These are phyloP conservation scores for Drosophila bipectinata DNA, from an alignment of 1,140 invertebrate genomes.

Conservation along the genomic window DNA sequence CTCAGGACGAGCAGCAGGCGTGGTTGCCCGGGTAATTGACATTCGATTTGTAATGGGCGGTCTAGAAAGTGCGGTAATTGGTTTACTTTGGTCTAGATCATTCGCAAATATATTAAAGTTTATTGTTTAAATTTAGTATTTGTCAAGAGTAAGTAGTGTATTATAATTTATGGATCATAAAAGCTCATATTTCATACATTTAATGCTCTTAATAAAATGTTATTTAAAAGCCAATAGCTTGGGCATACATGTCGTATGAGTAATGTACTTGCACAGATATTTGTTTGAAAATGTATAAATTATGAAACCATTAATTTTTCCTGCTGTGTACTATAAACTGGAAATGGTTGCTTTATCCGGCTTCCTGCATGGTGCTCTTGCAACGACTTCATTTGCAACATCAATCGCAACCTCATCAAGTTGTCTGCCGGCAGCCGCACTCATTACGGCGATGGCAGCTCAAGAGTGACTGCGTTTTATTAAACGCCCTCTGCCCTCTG, in stretches of 20 bases:
- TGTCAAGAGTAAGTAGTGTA: not conserved
- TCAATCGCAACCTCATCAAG: constrained; percentile 67
- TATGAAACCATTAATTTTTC: not conserved
- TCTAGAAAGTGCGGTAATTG: constrained; percentile 27
- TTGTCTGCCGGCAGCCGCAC: constrained; percentile 48
- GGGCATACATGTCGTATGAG: not conserved
- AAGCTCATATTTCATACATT: too few relatives aligned
- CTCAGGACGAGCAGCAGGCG: constrained; percentile 3
- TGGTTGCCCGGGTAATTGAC: constrained; percentile 51
- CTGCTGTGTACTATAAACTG: not conserved
- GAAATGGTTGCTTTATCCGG: constrained; percentile 5
- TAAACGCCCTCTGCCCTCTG: constrained; percentile 33
- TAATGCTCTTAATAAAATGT: too few relatives aligned
- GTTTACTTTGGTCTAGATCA: constrained; percentile 9
- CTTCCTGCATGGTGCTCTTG: constrained; percentile 8
- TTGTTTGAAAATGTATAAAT: not conserved
- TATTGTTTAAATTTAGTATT: not conserved
- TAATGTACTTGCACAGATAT: not conserved
- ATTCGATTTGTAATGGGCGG: constrained; percentile 39
- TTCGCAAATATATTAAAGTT: not conserved
- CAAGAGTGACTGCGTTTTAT: constrained; percentile 53
- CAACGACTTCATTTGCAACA: constrained; percentile 67
- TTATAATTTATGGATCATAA: not conserved
- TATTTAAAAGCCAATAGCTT: not conserved
- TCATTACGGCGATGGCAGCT: constrained; percentile 56